Evolutionary conservation across 2,113 vertebrate genomes (phyloP), one percentile per base, ranked within the genome.

Genomic region (Apteryx mantelli): DNA sequence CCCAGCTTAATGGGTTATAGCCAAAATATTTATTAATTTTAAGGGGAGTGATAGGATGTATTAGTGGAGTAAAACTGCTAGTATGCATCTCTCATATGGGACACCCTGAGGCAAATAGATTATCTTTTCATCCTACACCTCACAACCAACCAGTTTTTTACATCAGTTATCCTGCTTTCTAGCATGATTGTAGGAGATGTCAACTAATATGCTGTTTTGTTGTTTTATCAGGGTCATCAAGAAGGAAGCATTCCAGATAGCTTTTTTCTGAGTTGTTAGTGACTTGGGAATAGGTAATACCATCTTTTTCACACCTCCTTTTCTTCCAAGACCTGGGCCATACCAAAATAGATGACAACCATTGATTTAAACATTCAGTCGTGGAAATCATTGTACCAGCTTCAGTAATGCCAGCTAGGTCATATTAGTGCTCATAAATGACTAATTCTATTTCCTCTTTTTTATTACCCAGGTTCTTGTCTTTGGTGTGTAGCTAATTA

Each of bases 371-470:
- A 42, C 48, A 81, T 89, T 76, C 89, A 83, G 71, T 65, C 78
- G 89, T 80, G 89, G 85, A 96, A 52, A 85, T 96, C 63, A 48
- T 90, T 91, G 87, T 90, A 3, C 0, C 0, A 88, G 58, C 66
- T 53, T 91, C 93, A 88, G 58, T 90, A 93, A 88, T 36, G 93
- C 32, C 75, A 93, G 70, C 81, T 87, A 92, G 60, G 77, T 91
- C 80, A 92, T 95, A 95, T 89, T 91, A 92, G 52, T 78, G 83
- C 69, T 86, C 73, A 55, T 92, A 96, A 92, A 85, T 64, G 32
- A 87, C 74, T 94, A 87, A 92, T 94, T 93, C 86, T 64, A 68
- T 95, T 97, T 95, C 83, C 50, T 88, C 55, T 88, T 95, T 73
- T 92, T 95, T 92, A 94, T 92, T 87, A 68, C 64, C 55, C 32